These are phyloP conservation scores for Tragopan temminckii DNA, from an alignment of 2,797 vertebrate genomes.

Conservation along the genomic window DNA sequence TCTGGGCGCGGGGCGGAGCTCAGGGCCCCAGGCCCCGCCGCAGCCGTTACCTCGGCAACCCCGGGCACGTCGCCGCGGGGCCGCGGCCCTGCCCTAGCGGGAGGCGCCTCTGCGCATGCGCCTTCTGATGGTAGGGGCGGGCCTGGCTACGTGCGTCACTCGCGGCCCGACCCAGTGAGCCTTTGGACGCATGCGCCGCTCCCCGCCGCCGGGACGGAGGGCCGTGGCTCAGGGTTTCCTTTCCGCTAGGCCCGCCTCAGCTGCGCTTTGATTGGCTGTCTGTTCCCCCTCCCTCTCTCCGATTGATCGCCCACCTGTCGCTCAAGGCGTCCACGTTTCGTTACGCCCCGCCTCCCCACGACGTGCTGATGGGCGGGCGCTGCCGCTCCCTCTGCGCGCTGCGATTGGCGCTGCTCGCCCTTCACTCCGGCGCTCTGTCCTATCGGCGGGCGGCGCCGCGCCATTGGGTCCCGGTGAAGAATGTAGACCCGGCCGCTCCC, in stretches of 20 bases:
- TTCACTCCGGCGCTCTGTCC: neutral
- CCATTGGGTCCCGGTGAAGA: neutral
- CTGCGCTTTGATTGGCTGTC: neutral
- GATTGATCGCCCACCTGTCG: neutral
- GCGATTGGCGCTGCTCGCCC: neutral
- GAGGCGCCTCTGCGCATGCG: neutral
- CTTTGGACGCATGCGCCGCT: neutral
- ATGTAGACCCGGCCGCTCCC: conserved; percentile 60
- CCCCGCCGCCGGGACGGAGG: accelerated
- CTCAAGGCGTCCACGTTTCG: neutral
- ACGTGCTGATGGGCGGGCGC: neutral
- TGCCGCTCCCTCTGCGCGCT: accelerated
- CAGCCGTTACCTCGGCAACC: neutral
- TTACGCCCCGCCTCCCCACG: neutral
- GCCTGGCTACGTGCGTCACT: neutral
- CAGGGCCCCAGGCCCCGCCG: neutral
- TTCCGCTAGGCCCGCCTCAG: accelerated
- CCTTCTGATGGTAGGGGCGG: neutral
- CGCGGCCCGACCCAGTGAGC: neutral
- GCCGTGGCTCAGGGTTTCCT: neutral
- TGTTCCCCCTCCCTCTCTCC: accelerated
- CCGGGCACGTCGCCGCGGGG: neutral
- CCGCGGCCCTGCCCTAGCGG: neutral
- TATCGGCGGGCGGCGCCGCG: neutral
- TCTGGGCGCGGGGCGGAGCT: neutral